phyloP scores from a whole-genome alignment of 2,797 vertebrate genomes.

The Lerista edwardsae region DNA sequence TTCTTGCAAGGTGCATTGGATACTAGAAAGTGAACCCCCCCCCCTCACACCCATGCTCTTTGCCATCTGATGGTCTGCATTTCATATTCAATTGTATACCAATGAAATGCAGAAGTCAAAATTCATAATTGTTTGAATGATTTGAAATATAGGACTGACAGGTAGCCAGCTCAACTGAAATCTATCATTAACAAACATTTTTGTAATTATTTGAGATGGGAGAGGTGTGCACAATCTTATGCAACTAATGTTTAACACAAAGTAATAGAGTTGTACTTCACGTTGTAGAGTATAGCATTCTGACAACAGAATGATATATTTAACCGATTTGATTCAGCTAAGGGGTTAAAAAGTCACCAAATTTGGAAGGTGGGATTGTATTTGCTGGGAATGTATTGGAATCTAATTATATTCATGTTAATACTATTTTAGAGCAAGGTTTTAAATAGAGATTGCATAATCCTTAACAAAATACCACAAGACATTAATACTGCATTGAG shows the following conservation, averaged over 20 bases:
- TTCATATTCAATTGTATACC: too few species aligned
- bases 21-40: neutral
- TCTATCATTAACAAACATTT: neutral
- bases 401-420: neutral
- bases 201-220: neutral
- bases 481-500: neutral
- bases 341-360: neutral
- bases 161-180: neutral
- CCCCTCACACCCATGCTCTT: neutral
- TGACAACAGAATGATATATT: neutral
- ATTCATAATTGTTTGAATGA: too few species aligned
- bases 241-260: neutral
- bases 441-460: neutral
- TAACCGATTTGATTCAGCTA: neutral
- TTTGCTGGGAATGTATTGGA: neutral
- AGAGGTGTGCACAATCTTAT: neutral
- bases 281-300: neutral
- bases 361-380: neutral
- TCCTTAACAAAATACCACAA: neutral
- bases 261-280: neutral
- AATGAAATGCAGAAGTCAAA: too few species aligned
- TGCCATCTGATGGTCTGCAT: too few species aligned
- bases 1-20: neutral
- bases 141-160: too few species aligned
- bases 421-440: slow-evolving; percentile 28